Evolutionary conservation across 2,113 vertebrate species (phyloP).

Genomic region (Parus major): DNA sequence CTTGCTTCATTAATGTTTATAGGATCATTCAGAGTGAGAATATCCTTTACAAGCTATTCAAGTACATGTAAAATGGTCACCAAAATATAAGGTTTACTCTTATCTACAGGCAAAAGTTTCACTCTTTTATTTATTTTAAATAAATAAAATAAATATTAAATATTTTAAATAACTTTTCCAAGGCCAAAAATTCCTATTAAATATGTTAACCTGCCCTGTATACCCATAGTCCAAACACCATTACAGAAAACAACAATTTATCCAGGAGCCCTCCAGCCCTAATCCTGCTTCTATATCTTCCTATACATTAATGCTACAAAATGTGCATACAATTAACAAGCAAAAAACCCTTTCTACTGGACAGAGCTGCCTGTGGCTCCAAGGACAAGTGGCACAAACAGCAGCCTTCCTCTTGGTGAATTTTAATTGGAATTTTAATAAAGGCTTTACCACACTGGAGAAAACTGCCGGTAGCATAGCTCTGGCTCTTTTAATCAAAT

Average conservation of each 20-base stretch:
- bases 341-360: background rate
- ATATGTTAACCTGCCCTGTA: background rate
- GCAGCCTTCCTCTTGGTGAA: background rate
- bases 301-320: background rate
- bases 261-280: background rate
- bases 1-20: background rate
- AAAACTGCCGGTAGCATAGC: background rate
- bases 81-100: rapidly evolving
- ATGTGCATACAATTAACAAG: background rate
- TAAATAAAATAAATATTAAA: too few relatives aligned
- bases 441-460: background rate
- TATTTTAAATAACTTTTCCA: too few relatives aligned
- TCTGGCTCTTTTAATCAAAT: conserved; percentile 8
- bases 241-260: background rate
- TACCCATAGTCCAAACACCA: background rate
- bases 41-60: background rate
- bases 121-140: background rate
- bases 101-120: background rate
- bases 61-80: background rate
- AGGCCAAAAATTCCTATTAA: background rate
- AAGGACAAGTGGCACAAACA: background rate
- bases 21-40: background rate
- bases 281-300: background rate
- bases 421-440: conserved; percentile 50
- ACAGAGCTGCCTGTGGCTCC: background rate